Evolutionary conservation across 1,140 invertebrate species (phyloP).

Genomic region (Plutomurus gul): DNA sequence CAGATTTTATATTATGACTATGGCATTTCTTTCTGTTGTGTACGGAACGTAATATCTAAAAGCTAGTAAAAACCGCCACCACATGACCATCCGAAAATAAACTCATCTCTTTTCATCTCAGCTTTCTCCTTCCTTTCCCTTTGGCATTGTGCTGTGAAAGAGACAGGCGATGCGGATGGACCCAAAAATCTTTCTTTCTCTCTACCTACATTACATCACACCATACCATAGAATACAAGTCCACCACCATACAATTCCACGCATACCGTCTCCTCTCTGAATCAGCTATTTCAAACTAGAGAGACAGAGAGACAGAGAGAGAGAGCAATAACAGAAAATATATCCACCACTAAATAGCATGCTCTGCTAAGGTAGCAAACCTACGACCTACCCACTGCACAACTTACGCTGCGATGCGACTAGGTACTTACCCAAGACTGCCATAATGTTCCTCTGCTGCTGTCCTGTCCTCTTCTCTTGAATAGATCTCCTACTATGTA

Average conservation of each 20-base stretch:
- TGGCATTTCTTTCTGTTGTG: background rate
- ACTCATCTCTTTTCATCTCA: conserved; percentile 29
- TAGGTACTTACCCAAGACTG: too few species aligned
- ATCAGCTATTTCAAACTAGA: too few species aligned
- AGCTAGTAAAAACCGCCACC: background rate
- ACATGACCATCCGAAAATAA: conserved; percentile 29
- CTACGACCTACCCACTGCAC: too few species aligned
- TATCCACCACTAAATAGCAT: too few species aligned
- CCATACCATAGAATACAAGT: background rate
- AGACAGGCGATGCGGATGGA: background rate
- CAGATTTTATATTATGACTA: background rate
- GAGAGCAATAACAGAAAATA: too few species aligned
- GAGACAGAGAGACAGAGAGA: too few species aligned
- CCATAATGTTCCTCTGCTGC: too few species aligned
- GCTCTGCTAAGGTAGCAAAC: too few species aligned
- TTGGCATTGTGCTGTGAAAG: background rate
- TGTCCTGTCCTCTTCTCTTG: too few species aligned
- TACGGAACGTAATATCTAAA: background rate
- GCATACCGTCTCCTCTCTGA: too few species aligned
- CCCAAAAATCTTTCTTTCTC: background rate
- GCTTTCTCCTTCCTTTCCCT: conserved; percentile 8
- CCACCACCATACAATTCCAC: background rate
- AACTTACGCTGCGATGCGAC: too few species aligned
- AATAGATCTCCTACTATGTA: too few species aligned
- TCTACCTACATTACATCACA: background rate